Evolutionary conservation across 92 coral and sea anemone genomes (phyloP).

Genomic region (Epizoanthus stellaris): DNA sequence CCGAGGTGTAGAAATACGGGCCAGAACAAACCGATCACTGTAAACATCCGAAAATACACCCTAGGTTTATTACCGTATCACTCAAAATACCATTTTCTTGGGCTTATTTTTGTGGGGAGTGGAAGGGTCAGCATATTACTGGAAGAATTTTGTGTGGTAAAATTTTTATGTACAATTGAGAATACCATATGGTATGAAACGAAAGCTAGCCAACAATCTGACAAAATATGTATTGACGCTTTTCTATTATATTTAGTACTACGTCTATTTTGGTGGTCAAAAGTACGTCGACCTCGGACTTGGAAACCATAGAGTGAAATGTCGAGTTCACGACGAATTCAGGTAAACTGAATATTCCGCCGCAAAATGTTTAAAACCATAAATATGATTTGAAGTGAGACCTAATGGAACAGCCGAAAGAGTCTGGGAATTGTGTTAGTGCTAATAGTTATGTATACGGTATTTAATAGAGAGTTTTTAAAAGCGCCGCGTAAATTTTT

Average conservation of each 20-base stretch:
- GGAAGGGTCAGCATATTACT: too few species aligned
- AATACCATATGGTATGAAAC: not conserved
- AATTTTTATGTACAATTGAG: not conserved
- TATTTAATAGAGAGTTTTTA: too few species aligned
- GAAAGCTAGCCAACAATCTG: not conserved
- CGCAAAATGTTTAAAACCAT: not conserved
- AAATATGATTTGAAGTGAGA: too few species aligned
- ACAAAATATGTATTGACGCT: not conserved
- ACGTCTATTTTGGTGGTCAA: constrained; percentile 72
- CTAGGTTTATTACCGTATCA: too few species aligned
- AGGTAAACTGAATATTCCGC: constrained; percentile 40
- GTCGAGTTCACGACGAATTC: constrained; percentile 73
- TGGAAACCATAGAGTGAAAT: constrained; percentile 84
- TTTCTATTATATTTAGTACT: constrained; percentile 63
- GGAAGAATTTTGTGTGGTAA: not conserved
- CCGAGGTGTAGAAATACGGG: too few species aligned
- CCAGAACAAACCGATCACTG: too few species aligned
- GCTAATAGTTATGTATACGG: not conserved
- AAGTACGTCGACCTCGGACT: constrained; percentile 89
- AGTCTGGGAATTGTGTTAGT: too few species aligned
- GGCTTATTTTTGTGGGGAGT: too few species aligned
- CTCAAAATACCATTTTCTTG: too few species aligned
- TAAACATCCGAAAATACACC: too few species aligned
- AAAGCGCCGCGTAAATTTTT: too few species aligned
- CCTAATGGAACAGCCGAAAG: not conserved